Base-by-base conservation (phyloP, 1,140 invertebrate species). In the Dreissena rostriformis region DNA sequence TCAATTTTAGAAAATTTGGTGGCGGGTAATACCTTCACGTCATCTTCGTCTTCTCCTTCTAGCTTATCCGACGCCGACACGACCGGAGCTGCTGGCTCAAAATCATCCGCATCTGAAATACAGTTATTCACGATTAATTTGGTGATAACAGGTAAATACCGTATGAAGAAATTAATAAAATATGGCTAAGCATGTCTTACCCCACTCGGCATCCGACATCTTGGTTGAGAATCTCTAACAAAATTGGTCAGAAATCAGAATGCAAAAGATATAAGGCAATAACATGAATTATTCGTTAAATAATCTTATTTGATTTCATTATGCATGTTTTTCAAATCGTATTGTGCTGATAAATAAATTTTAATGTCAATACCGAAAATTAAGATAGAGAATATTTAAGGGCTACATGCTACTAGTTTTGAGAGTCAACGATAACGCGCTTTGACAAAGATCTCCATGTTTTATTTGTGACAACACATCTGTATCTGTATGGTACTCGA, bases 41-140 rank as follows among this genome's bases (percentile, higher is more conserved):
- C 79, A 84, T 96, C 96, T 88, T 97, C 97, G 92, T 98, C 97
- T 92, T 98, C 97, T 76, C 97, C 97, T 92, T 97, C 96, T 97
- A 97, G 97, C 95, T 96, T 97, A 93, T 97, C 90, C 49, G 79
- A 82, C 17, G 74, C 29, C 55, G 26, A 65, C 66, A 83, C 52
- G 70, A 67, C 67, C 63, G 86, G 84, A n/a, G 28, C 61, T 51
- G 14, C 68, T 57, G 79, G 86, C 72, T 82, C 79, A 70, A 86
- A 88, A 66, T 88, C 87, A 29, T 88, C 87, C 22, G 77, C 77
- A 80, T 88, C 87, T 88, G 73, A 55, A 84, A 78, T 24, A 84
- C 39, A 72, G 26, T 57, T 29, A 65, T 52, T 24, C 6, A 39
- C 39, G 39, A 39, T 39, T 39, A 28, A 24, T 15, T 26, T 28